Conservation (phyloP, 2,113 vertebrate genomes). For the Osmerus mordax region DNA sequence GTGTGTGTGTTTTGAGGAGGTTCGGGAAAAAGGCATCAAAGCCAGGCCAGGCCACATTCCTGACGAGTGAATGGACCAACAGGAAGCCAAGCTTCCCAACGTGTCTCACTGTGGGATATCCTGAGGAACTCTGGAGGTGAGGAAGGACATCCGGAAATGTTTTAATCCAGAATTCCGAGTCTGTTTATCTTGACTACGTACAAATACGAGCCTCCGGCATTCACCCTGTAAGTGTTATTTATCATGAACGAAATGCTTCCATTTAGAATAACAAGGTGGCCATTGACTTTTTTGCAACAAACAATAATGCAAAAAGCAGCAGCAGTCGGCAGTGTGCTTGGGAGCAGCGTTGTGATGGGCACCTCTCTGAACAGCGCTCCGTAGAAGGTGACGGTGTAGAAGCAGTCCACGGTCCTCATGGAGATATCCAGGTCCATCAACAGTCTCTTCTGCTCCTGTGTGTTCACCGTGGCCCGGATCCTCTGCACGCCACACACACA, state of each 20-base stretch:
- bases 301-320: no score
- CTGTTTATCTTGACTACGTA: not conserved
- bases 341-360: constrained; percentile 17
- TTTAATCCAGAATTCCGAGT: not conserved
- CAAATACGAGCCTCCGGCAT: not conserved
- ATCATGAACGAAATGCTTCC: not conserved
- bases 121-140: constrained; percentile 47
- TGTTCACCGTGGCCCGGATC: constrained; percentile 94
- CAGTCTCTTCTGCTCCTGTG: constrained; percentile 93
- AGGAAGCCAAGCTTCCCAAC: constrained; percentile 37
- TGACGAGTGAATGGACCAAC: constrained; percentile 21
- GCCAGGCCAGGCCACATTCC: constrained; percentile 22
- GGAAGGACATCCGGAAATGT: constrained; percentile 18
- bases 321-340: no score
- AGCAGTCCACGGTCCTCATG: constrained; percentile 96
- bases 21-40: not conserved
- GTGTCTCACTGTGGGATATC: constrained; percentile 41
- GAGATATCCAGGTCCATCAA: constrained; percentile 96
- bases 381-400: constrained; percentile 92
- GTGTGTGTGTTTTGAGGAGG: not conserved
- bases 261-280: not conserved
- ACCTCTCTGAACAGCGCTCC: constrained; percentile 96
- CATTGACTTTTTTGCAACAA: not conserved
- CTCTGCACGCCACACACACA: constrained; percentile 62
- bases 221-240: no score